Evolutionary conservation across 1,140 invertebrate genomes (phyloP).

Genomic region (Drosophila baimaii): DNA sequence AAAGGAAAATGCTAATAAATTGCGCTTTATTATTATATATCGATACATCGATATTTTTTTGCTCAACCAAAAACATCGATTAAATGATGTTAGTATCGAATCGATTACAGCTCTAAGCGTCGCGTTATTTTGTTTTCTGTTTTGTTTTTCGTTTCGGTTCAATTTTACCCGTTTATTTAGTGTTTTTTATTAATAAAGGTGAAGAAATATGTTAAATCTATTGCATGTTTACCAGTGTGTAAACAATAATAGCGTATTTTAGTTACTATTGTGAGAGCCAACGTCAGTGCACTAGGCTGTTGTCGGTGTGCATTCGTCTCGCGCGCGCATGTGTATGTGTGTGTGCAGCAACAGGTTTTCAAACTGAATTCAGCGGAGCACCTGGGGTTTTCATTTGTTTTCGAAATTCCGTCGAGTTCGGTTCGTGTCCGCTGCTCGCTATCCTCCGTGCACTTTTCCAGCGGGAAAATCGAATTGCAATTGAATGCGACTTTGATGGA

Average conservation of each 20-base stretch:
- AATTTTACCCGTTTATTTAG: neutral
- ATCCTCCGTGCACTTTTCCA: constrained; percentile 10
- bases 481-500: constrained; percentile 28
- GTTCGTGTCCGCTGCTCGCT: constrained; percentile 16
- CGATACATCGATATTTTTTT: neutral
- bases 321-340: constrained; percentile 22
- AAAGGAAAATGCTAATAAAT: too few species aligned
- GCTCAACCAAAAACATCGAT: neutral
- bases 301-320: constrained; percentile 11
- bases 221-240: neutral
- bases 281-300: constrained; percentile 22
- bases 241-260: neutral
- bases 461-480: constrained; percentile 44
- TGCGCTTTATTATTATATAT: too few species aligned
- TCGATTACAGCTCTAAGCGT: constrained; percentile 2
- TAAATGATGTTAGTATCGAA: too few species aligned
- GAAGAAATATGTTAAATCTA: neutral
- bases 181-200: constrained; percentile 6
- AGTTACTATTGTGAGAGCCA: neutral
- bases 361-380: constrained; percentile 23
- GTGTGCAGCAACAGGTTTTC: constrained; percentile 86
- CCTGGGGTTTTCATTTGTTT: constrained; percentile 40
- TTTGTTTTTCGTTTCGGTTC: constrained; percentile 33
- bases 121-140: constrained; percentile 40
- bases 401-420: constrained; percentile 31